Evolutionary conservation across 2,888 invertebrate species (phyloP).

Genomic region (Drosophila anceps): DNA sequence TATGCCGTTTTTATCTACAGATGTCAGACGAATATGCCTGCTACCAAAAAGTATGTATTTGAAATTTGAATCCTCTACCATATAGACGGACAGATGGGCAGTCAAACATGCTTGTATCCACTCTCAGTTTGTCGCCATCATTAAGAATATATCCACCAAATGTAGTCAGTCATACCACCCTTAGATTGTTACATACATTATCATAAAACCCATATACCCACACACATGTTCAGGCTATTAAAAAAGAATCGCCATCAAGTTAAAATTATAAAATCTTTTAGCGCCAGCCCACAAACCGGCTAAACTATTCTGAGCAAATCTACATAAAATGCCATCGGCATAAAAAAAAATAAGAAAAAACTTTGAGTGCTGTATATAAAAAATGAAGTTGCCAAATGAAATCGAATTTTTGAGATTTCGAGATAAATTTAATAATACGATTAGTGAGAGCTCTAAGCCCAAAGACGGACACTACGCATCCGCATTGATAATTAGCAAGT

Average conservation of each 20-base stretch:
- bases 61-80: too few relatives aligned
- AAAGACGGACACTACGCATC: conserved; percentile 43
- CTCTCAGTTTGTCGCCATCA: too few relatives aligned
- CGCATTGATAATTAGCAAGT: conserved; percentile 70
- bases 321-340: conserved; percentile 23
- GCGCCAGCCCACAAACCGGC: conserved; percentile 62
- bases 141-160: not conserved
- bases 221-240: too few relatives aligned
- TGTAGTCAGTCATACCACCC: not conserved
- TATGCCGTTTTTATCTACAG: not conserved
- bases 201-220: not conserved
- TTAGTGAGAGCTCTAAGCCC: conserved; percentile 24
- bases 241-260: conserved; percentile 38
- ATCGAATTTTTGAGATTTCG: conserved; percentile 13
- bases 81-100: too few relatives aligned
- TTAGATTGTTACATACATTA: not conserved
- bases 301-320: conserved; percentile 29
- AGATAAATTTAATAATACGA: conserved; percentile 5
- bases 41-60: too few relatives aligned
- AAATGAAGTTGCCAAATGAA: conserved; percentile 13
- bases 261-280: conserved; percentile 40
- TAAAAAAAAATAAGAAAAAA: not conserved
- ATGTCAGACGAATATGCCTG: not conserved
- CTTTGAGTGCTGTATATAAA: conserved; percentile 28
- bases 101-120: too few relatives aligned